These are phyloP conservation scores for Nomada ferruginata DNA, from an alignment of 2,888 invertebrate genomes.

Conservation along the genomic window DNA sequence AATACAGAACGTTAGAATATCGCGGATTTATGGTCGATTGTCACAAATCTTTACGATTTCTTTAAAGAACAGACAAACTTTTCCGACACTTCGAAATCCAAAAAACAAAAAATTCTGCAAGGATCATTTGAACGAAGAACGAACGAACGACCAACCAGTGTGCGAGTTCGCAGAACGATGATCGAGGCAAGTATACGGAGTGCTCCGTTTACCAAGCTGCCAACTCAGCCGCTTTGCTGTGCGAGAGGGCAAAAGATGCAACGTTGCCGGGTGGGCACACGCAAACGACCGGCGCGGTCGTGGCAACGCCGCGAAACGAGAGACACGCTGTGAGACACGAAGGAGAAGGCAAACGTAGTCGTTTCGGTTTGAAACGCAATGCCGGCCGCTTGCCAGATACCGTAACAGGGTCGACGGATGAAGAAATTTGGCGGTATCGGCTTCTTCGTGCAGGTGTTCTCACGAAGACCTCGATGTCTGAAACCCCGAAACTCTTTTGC, in stretches of 20 bases:
- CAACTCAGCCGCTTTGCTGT: slow-evolving; percentile 56
- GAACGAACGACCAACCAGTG: slow-evolving; percentile 38
- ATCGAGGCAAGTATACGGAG: slow-evolving; percentile 58
- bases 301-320: slow-evolving; percentile 59
- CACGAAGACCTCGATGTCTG: slow-evolving; percentile 17
- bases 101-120: slow-evolving; percentile 6
- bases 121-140: slow-evolving; percentile 12
- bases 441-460: slow-evolving; percentile 56
- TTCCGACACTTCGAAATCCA: slow-evolving; percentile 23
- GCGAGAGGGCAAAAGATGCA: slow-evolving; percentile 48
- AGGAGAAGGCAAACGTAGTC: slow-evolving; percentile 62
- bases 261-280: slow-evolving; percentile 51
- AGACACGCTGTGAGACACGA: slow-evolving; percentile 57
- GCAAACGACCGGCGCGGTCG: slow-evolving; percentile 36
- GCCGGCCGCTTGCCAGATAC: slow-evolving; percentile 71
- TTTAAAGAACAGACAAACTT: neutral
- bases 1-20: slow-evolving; percentile 13
- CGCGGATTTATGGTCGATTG: neutral
- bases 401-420: slow-evolving; percentile 75
- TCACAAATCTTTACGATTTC: slow-evolving; percentile 3
- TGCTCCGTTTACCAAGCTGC: slow-evolving; percentile 60
- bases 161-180: slow-evolving; percentile 60
- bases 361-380: slow-evolving; percentile 70
- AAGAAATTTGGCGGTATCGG: slow-evolving; percentile 75
- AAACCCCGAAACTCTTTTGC: slow-evolving; percentile 31